Evolutionary conservation across 2,113 vertebrate genomes (phyloP).

Genomic region (Crotophaga sulcirostris): DNA sequence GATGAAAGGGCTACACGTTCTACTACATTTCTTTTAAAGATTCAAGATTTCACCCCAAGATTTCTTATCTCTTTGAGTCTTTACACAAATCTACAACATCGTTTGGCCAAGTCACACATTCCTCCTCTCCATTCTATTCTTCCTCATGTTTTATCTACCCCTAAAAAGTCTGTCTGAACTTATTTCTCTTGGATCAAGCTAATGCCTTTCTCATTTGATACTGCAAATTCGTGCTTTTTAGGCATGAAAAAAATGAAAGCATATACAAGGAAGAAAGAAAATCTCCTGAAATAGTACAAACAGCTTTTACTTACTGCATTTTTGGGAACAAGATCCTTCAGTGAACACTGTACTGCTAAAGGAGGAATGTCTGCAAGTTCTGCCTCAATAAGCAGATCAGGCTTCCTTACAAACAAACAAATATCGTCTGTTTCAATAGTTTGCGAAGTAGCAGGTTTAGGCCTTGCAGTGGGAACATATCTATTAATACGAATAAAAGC

Average conservation of each 20-base stretch:
- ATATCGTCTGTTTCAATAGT: slow-evolving; percentile 51
- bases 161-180: neutral
- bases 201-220: neutral
- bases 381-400: slow-evolving; percentile 34
- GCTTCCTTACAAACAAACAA: slow-evolving; percentile 75
- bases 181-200: neutral
- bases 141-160: neutral
- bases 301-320: slow-evolving; percentile 77
- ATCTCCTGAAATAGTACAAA: neutral
- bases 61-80: neutral
- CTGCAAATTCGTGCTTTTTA: neutral
- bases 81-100: neutral
- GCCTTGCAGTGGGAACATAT: neutral
- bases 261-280: neutral
- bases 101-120: neutral
- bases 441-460: neutral
- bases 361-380: slow-evolving; percentile 73
- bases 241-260: neutral
- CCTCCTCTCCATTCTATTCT: neutral
- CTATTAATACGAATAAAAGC: slow-evolving; percentile 12
- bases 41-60: neutral
- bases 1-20: neutral
- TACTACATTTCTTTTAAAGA: neutral
- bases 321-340: slow-evolving; percentile 88
- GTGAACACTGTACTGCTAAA: slow-evolving; percentile 84